phyloP scores from a whole-genome alignment of 2,113 vertebrate species.

The Leiothrix lutea region DNA sequence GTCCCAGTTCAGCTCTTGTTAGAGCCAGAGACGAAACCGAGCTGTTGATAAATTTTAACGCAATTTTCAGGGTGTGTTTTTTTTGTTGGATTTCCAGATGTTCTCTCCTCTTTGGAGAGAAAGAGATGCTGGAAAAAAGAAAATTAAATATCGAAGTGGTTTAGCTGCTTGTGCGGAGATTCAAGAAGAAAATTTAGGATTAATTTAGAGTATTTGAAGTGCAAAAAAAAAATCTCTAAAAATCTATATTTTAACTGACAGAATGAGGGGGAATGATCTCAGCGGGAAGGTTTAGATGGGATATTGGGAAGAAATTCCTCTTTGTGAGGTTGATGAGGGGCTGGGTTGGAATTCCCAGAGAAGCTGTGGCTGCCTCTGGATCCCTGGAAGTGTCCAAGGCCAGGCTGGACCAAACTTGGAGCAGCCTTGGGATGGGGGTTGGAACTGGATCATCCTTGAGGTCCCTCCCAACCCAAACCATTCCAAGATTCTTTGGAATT shows the following conservation, averaged over 20 bases:
- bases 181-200: background rate
- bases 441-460: background rate
- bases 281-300: background rate
- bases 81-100: background rate
- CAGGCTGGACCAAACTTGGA: background rate
- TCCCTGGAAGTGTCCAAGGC: background rate
- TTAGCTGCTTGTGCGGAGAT: background rate
- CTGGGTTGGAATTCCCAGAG: background rate
- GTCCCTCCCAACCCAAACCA: background rate
- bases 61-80: background rate
- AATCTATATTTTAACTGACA: background rate
- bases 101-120: background rate
- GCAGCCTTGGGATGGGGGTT: rapidly evolving
- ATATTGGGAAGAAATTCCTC: background rate
- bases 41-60: background rate
- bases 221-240: rapidly evolving
- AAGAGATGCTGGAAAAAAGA: background rate
- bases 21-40: background rate
- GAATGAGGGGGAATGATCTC: background rate
- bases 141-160: background rate
- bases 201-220: background rate
- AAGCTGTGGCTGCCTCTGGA: background rate
- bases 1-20: background rate
- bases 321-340: background rate
- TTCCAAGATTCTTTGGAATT: background rate